phyloP scores from a whole-genome alignment of 2,113 vertebrate species.

The Gadus macrocephalus region DNA sequence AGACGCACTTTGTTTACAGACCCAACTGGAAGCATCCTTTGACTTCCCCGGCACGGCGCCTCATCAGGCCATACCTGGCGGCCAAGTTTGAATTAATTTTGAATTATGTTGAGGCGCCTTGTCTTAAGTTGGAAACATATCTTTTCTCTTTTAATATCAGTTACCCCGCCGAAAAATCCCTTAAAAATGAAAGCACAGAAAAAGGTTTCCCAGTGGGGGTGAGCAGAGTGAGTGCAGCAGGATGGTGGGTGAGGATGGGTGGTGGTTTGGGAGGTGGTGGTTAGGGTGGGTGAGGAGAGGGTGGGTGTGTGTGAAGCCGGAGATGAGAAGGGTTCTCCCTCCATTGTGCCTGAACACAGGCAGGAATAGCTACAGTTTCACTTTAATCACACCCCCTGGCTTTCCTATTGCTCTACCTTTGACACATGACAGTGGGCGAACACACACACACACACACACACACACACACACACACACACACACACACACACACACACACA shows the following conservation, averaged over 20 bases:
- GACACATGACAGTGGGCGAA: conserved; percentile 22
- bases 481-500: conserved; percentile 15
- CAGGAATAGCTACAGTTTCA: conserved; percentile 59
- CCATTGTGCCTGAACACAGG: conserved; percentile 56
- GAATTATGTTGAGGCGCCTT: too few species aligned
- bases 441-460: conserved; percentile 7
- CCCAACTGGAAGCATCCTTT: too few species aligned
- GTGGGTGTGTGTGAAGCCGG: conserved; percentile 53
- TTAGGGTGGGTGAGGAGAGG: conserved; percentile 22
- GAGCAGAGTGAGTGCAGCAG: too few species aligned
- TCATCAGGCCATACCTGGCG: too few species aligned
- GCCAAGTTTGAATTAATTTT: too few species aligned
- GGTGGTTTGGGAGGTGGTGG: conserved; percentile 25
- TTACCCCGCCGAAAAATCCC: too few species aligned
- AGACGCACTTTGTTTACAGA: not conserved
- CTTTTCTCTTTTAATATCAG: too few species aligned
- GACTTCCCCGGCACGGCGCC: too few species aligned
- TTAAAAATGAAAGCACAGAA: too few species aligned
- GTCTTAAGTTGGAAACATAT: too few species aligned
- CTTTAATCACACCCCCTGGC: conserved; percentile 56
- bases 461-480: conserved; percentile 5
- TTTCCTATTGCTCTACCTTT: conserved; percentile 64
- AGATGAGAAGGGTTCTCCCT: conserved; percentile 45
- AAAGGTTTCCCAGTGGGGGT: too few species aligned
- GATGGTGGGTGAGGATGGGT: conserved; percentile 2